Evolutionary conservation across 2,888 invertebrate species (phyloP).

Genomic region (Heliconius sara): DNA sequence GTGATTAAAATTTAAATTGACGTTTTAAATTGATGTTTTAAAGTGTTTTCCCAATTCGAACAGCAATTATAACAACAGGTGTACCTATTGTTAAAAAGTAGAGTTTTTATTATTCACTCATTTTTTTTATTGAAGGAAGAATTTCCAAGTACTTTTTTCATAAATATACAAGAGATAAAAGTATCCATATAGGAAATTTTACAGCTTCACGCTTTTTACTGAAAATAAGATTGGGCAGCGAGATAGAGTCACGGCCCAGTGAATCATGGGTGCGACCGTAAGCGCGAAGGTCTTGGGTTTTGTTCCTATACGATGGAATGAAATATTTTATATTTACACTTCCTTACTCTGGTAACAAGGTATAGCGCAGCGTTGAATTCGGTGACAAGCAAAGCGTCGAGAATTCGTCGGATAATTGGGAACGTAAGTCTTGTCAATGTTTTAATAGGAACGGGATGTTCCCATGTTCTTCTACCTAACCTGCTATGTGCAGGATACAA

Average conservation of each 20-base stretch:
- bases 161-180: neutral
- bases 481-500: too few relatives aligned
- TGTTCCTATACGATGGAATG: too few relatives aligned
- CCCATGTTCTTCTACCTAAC: too few relatives aligned
- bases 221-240: neutral
- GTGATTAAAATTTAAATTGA: constrained; percentile 30
- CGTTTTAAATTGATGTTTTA: constrained; percentile 25
- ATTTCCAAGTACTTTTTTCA: neutral
- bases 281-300: too few relatives aligned
- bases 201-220: neutral
- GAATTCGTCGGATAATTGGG: too few relatives aligned
- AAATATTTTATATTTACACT: too few relatives aligned
- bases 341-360: too few relatives aligned
- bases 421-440: too few relatives aligned
- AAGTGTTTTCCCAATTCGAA: constrained; percentile 11
- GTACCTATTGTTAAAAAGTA: neutral
- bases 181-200: neutral
- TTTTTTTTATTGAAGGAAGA: neutral
- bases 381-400: too few relatives aligned
- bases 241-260: neutral
- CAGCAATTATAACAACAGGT: neutral
- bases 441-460: too few relatives aligned
- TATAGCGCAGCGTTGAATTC: too few relatives aligned
- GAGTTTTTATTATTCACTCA: too few relatives aligned
- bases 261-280: neutral